Conservation (phyloP, 2,113 vertebrate genomes). For the Globicephala melas region DNA sequence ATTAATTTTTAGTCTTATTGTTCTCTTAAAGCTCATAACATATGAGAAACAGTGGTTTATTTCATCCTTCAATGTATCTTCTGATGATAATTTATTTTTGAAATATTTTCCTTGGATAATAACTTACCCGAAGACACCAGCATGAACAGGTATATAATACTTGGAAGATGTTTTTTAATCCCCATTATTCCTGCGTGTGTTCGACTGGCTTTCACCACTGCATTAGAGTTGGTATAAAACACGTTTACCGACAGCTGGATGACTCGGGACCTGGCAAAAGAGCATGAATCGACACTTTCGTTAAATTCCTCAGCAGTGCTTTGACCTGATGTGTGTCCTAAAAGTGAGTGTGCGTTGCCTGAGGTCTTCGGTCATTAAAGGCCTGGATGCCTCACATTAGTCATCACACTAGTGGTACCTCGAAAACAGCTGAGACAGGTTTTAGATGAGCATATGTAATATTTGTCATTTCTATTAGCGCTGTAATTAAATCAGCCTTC, state of each 20-base stretch:
- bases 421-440: not conserved
- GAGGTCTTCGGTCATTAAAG: not conserved
- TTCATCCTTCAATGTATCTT: not conserved
- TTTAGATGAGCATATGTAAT: not conserved
- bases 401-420: not conserved
- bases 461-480: conserved; percentile 46
- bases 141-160: not conserved
- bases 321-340: not conserved
- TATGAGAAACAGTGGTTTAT: not conserved
- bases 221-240: not conserved
- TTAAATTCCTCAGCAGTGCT: not conserved
- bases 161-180: not conserved
- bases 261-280: not conserved
- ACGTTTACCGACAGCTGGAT: not conserved
- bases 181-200: not conserved
- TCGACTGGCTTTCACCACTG: not conserved
- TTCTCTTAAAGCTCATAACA: not conserved
- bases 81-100: not conserved
- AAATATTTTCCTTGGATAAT: not conserved
- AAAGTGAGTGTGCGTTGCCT: not conserved
- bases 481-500: conserved; percentile 38
- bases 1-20: not conserved
- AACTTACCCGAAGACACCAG: not conserved
- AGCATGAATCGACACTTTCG: not conserved
- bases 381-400: not conserved